Evolutionary conservation across 2,113 vertebrate genomes (phyloP).

Genomic region (Etia nguti): DNA sequence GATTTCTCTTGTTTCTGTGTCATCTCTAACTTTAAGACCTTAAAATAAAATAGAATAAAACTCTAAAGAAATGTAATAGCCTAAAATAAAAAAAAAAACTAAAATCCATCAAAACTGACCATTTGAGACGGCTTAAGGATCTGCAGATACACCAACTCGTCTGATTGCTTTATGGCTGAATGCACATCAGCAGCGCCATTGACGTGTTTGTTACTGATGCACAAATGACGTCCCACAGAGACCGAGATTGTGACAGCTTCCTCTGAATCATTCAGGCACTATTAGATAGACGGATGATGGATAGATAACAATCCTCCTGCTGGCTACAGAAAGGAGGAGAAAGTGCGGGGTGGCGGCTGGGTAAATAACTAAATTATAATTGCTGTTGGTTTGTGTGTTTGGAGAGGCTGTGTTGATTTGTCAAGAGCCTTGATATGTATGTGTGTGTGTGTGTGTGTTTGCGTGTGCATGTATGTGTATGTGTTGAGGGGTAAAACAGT

Average conservation of each 20-base stretch:
- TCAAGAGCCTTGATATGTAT: background rate
- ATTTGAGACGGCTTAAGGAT: background rate
- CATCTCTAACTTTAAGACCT: background rate
- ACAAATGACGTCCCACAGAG: conserved; percentile 38
- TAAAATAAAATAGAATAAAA: background rate
- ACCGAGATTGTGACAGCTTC: conserved; percentile 33
- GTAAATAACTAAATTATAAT: conserved; percentile 19
- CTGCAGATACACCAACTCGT: background rate
- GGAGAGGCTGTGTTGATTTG: background rate
- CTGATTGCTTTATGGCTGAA: conserved; percentile 4
- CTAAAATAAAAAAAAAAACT: background rate
- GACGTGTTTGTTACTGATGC: conserved; percentile 30
- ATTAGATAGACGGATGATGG: conserved; percentile 40
- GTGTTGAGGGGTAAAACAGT: background rate
- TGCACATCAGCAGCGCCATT: background rate
- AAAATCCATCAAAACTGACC: background rate
- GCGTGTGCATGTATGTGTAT: background rate
- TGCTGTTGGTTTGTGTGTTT: background rate
- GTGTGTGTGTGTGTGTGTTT: background rate
- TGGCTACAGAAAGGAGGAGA: background rate
- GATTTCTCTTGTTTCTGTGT: background rate
- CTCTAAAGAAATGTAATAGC: background rate
- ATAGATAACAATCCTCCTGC: conserved; percentile 10
- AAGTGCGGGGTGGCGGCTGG: background rate
- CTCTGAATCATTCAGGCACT: conserved; percentile 18